phyloP scores from a whole-genome alignment of 1,140 invertebrate species.

The Drosophila bifasciata region DNA sequence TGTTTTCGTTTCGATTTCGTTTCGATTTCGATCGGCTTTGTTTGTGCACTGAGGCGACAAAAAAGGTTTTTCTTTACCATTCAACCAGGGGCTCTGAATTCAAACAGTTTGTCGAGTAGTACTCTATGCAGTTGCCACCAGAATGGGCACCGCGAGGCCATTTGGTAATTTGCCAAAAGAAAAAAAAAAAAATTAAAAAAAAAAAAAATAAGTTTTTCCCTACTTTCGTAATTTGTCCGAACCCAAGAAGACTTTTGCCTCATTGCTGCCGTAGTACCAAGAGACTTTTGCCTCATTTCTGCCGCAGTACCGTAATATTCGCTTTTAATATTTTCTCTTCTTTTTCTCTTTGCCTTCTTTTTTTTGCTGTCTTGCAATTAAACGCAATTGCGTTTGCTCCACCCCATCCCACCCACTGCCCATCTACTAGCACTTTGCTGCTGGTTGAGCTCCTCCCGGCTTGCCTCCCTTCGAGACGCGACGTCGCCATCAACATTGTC shows the following conservation, averaged over 20 bases:
- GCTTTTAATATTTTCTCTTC: conserved; percentile 32
- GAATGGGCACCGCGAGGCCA: conserved; percentile 10
- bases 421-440: not conserved
- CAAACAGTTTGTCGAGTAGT: conserved; percentile 58
- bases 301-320: conserved; percentile 4
- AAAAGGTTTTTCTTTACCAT: conserved; percentile 32
- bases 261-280: conserved; percentile 10
- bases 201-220: conserved; percentile 51
- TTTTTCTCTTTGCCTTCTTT: no score
- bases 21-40: conserved; percentile 58
- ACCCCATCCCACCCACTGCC: conserved; percentile 1
- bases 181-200: conserved; percentile 13
- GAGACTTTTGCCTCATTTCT: conserved; percentile 42
- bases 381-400: conserved; percentile 72
- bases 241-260: conserved; percentile 42
- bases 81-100: conserved; percentile 25
- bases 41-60: conserved; percentile 36
- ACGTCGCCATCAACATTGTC: conserved; percentile 60
- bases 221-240: conserved; percentile 57
- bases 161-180: conserved; percentile 73
- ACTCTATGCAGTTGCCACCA: conserved; percentile 2
- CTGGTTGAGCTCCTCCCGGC: conserved; percentile 7
- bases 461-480: conserved; percentile 18
- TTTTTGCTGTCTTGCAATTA: conserved; percentile 60
- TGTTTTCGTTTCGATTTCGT: conserved; percentile 23